A percentile compares a stretch with the other conserved stretches of the same genome.
Evolutionary conservation across 2,888 invertebrate genomes (phyloP).

Genomic region (Leistus spinibarbis): DNA sequence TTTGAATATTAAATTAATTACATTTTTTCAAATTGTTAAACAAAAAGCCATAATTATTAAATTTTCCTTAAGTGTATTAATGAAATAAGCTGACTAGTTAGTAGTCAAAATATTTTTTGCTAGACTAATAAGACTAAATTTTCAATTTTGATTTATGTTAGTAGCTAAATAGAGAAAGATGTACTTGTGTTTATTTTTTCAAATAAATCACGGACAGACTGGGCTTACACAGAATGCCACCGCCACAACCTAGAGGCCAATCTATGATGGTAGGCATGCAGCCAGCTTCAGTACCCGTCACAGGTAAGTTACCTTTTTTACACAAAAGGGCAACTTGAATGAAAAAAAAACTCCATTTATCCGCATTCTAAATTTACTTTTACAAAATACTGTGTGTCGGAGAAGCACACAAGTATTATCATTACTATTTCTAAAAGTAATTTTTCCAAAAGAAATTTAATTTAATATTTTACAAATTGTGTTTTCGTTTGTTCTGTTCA

Average conservation of each 20-base stretch:
- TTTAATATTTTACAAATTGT: no score
- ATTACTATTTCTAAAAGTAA: no score
- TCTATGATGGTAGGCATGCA: constrained; percentile 63
- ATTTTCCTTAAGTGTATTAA: neutral
- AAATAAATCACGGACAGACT: constrained; percentile 47
- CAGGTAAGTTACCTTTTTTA: constrained; percentile 46
- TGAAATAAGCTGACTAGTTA: constrained; percentile 11
- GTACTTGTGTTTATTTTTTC: constrained; percentile 4
- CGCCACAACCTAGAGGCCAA: constrained; percentile 55
- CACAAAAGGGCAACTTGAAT: neutral
- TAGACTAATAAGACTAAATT: constrained; percentile 23
- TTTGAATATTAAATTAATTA: no score
- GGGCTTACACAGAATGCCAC: constrained; percentile 55
- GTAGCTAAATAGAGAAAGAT: constrained; percentile 4
- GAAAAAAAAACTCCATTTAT: neutral
- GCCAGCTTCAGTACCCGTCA: constrained; percentile 53
- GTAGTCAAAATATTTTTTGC: neutral
- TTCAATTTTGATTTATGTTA: constrained; percentile 18
- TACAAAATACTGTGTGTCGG: no score
- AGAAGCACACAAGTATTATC: no score
- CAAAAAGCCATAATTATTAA: no score
- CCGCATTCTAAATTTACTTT: neutral
- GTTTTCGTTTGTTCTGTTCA: no score
- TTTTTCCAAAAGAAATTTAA: no score
- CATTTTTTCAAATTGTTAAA: no score